These are phyloP conservation scores for Bradysia coprophila DNA, from an alignment of 1,140 invertebrate genomes.

Conservation along the genomic window DNA sequence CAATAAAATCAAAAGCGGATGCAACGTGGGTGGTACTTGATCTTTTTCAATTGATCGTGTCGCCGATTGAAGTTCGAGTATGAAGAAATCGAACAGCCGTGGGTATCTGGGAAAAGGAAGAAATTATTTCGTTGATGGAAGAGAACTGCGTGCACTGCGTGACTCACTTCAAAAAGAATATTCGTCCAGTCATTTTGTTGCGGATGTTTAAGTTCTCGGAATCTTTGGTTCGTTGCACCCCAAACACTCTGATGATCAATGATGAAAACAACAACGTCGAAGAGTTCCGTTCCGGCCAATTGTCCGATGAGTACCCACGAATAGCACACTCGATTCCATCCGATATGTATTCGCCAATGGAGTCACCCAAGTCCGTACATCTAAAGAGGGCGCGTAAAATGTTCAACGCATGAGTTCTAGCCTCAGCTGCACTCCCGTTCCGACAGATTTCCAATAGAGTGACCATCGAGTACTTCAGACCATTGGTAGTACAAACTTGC, in stretches of 20 bases:
- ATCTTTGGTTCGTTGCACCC: conserved; percentile 59
- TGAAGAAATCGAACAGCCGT: conserved; percentile 54
- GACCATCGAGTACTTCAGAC: conserved; percentile 40
- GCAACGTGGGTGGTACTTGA: conserved; percentile 33
- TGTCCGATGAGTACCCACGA: conserved; percentile 45
- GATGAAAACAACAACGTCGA: conserved; percentile 69
- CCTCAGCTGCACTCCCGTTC: conserved; percentile 16
- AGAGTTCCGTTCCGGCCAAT: conserved; percentile 75
- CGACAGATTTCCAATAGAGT: conserved; percentile 30
- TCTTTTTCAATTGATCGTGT: neutral
- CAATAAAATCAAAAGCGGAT: conserved; percentile 62
- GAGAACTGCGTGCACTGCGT: too few relatives aligned
- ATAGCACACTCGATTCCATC: conserved; percentile 55
- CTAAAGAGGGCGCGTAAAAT: conserved; percentile 62
- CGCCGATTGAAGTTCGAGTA: conserved; percentile 24
- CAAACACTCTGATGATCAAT: conserved; percentile 77
- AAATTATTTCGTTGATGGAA: too few relatives aligned
- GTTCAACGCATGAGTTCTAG: conserved; percentile 66
- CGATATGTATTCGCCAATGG: conserved; percentile 49
- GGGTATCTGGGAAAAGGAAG: conserved; percentile 40
- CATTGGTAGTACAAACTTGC: conserved; percentile 28
- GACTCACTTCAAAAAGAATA: conserved; percentile 54
- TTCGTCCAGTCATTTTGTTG: conserved; percentile 55
- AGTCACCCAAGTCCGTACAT: conserved; percentile 44
- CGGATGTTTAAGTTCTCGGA: conserved; percentile 49